Percentiles rank a stretch among this genome's conserved stretches.
phyloP scores from a whole-genome alignment of 2,888 invertebrate genomes.

The Metellina segmentata region DNA sequence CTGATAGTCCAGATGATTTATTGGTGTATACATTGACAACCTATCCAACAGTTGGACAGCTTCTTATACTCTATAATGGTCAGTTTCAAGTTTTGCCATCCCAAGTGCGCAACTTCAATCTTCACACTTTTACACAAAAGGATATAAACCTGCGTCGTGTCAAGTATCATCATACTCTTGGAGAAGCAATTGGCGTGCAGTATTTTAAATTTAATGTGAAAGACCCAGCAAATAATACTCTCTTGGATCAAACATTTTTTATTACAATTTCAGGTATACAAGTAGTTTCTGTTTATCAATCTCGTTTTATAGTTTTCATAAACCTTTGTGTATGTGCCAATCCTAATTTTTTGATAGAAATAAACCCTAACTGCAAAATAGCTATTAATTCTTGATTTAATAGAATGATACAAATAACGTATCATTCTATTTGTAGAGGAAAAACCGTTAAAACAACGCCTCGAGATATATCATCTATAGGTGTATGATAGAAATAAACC shows the following conservation, averaged over 20 bases:
- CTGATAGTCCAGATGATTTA: conserved; percentile 80
- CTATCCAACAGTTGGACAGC: conserved; percentile 79
- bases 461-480: too few species aligned
- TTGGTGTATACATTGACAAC: conserved; percentile 79
- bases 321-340: too few species aligned
- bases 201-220: conserved; percentile 80
- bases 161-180: conserved; percentile 53
- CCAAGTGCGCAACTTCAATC: neutral
- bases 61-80: conserved; percentile 76
- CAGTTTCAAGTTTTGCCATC: conserved; percentile 6
- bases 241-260: conserved; percentile 80
- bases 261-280: conserved; percentile 77
- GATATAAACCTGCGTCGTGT: conserved; percentile 60
- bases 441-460: too few species aligned
- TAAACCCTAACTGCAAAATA: too few species aligned
- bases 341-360: too few species aligned
- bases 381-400: too few species aligned
- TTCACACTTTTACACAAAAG: conserved; percentile 62
- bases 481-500: too few species aligned
- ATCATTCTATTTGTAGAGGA: too few species aligned
- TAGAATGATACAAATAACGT: too few species aligned
- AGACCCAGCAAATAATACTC: conserved; percentile 80
- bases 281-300: too few species aligned
- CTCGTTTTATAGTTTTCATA: too few species aligned
- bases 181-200: conserved; percentile 38